A percentile compares a stretch with the other conserved stretches of the same genome.
phyloP scores from a whole-genome alignment of 2,888 invertebrate genomes.

The Beris morrisii region DNA sequence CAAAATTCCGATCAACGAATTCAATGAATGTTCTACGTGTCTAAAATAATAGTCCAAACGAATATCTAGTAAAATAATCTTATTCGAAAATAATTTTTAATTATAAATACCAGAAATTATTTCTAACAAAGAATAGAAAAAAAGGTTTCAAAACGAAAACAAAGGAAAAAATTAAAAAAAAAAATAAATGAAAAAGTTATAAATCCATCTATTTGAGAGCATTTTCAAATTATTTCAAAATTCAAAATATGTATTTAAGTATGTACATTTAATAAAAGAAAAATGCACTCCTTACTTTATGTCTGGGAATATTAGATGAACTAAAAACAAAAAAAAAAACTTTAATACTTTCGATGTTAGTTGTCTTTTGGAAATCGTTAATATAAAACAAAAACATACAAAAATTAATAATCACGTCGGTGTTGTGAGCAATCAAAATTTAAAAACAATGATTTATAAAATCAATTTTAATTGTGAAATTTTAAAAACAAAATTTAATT shows the following conservation, averaged over 20 bases:
- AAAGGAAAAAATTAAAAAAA: constrained; percentile 38
- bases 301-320: constrained; percentile 37
- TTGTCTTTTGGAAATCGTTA: constrained; percentile 55
- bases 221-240: constrained; percentile 22
- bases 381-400: constrained; percentile 44
- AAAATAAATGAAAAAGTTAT: constrained; percentile 39
- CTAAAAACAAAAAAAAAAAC: constrained; percentile 43
- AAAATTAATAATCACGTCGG: constrained; percentile 49
- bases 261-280: constrained; percentile 29
- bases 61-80: constrained; percentile 4
- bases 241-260: constrained; percentile 8
- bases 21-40: constrained; percentile 25
- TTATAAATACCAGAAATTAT: constrained; percentile 7
- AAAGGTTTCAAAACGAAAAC: constrained; percentile 40
- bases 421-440: constrained; percentile 50
- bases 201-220: constrained; percentile 29
- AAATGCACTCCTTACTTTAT: constrained; percentile 3
- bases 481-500: constrained; percentile 14
- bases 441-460: constrained; percentile 26
- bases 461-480: constrained; percentile 26
- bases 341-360: constrained; percentile 56
- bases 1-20: constrained; percentile 37
- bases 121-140: constrained; percentile 21
- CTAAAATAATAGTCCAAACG: constrained; percentile 10
- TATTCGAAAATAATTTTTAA: neutral